Base-by-base conservation (phyloP, 2,888 invertebrate genomes). In the Villa cingulata region DNA sequence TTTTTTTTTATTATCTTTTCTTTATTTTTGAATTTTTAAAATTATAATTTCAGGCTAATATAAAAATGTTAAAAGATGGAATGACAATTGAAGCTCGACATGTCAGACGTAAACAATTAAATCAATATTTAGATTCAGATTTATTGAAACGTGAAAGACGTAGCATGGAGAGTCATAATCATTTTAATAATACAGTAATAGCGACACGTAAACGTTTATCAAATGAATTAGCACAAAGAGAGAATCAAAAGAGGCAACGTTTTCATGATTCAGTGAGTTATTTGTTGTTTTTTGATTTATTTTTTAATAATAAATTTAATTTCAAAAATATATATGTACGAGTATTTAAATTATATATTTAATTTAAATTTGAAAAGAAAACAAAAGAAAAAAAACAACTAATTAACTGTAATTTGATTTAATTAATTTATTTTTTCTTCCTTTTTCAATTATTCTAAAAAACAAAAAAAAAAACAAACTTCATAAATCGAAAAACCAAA, bases 31-130 rank as follows among this genome's bases (percentile, higher is more conserved):
- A n/a, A n/a, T n/a, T n/a, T n/a, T n/a, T n/a, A n/a, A n/a, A n/a
- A n/a, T n/a, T n/a, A n/a, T n/a, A n/a, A n/a, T n/a, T 64, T 48
- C 54, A 77, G 77, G 74, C 62, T 60, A 75, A 62, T 62, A 72
- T 76, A 50, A 78, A 76, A 62, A 71, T 80, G 68, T 67, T 76
- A 48, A 81, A 80, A 61, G 81, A 83, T 41, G 83, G 83, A 38
- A 86, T 85, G 83, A 75, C 78, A 58, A 76, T 86, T 37, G 85
- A 92, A 72, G 90, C 90, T 2, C 81, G 86, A 6, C 87, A 92
- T 68, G 91, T 94, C 0, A 85, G 85, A 54, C 80, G 83, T 62
- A 86, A 81, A 66, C 83, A 85, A 57, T 71, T 88, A 37, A 74
- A 75, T 54, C 79, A 80, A 60, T 88, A 86, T 69, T 70, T 87